Evolutionary conservation across 2,113 vertebrate species (phyloP), one percentile per base, ranked within the genome.

Genomic region (Eurystomus gularis): DNA sequence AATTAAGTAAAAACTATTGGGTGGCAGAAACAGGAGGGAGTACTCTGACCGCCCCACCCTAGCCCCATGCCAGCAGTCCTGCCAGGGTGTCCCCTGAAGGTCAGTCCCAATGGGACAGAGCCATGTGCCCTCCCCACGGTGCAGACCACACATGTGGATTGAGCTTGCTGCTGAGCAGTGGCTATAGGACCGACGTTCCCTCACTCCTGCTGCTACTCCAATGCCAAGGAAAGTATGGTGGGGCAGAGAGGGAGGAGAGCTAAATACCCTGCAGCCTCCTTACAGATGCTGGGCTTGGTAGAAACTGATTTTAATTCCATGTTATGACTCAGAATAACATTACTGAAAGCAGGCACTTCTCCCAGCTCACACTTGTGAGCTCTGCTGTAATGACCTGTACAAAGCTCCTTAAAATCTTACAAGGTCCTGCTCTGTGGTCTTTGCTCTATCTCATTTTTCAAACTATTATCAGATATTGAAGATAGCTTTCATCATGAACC

Each of bases 361-460:
- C 26, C 25, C 3, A 3, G 13, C 13, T 85, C 10, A 17, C 3
- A 8, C 5, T 28, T 72, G 6, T 66, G 89, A 81, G 16, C 68
- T 86, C 4, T 7, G 13, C 42, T 82, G 16, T 13, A 33, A 66
- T 0, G 1, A 82, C 28, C 31, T 0, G 0, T 20, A 60, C 17
- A 72, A 62, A 35, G 11, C 16, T 51, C n/a, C 54, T 69, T 35
- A 46, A 88, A 90, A 60, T 58, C 35, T 26, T 60, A 60, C 57
- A 78, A 68, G 52, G 75, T 49, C 33, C 39, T 60, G 3, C 29
- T 76, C 37, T 31, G 35, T 72, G 44, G 17, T 40, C 3, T 66
- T 51, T 37, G 18, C 29, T 80, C 24, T n/a, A 21, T 33, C 11
- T 83, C 14, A 54, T 61, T 85, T 77, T 80, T 58, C 40, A 66